Base-by-base conservation (phyloP, 2,797 vertebrate genomes). In the Sebastes hopkinsi region DNA sequence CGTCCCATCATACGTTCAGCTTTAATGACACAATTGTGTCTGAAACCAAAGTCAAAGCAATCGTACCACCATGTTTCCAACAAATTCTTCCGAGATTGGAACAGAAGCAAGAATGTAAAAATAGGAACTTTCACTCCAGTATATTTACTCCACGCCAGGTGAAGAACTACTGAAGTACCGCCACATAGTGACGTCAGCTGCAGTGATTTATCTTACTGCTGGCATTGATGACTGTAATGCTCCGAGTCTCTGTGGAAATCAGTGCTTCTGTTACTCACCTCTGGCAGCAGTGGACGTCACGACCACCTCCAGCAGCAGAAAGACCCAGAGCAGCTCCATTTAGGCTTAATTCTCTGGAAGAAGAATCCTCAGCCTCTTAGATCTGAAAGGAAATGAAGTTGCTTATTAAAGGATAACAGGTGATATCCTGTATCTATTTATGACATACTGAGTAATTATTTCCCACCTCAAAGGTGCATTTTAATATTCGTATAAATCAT, bases 251-350 rank as follows among this genome's bases (percentile, higher is more conserved):
- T 67, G 32, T 8, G 32, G 13, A 52, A 65, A 67, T 10, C 32
- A 27, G 22, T 9, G 46, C 34, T 42, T 52, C 22, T 42, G 77
- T 77, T 29, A 87, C 93, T 93, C 82, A 95, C 94, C 93, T 52
- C 94, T 87, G 62, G 87, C 94, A 80, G 88, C 89, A 1, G 72
- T 32, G 72, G 87, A 90, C 87, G 85, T 82, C 80, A 90, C 60
- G n/a, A 89, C 5, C 87, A 83, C 82, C 85, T 93, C 81, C 80
- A 93, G 72, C 80, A 92, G 5, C 73, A 94, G 52, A n/a, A 50
- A 79, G 25, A 87, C 23, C 82, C 85, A 83, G 34, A 89, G n/a
- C 69, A 92, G 67, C 52, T 90, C 77, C 94, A 94, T 95, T 42
- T 38, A 85, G 56, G 65, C 67, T 76, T 2, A 52, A 13, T 20